Percentiles rank a stretch among this genome's conserved stretches.
Conservation (phyloP, 1,140 invertebrate genomes). For the Lepidotrigona ventralis region DNA sequence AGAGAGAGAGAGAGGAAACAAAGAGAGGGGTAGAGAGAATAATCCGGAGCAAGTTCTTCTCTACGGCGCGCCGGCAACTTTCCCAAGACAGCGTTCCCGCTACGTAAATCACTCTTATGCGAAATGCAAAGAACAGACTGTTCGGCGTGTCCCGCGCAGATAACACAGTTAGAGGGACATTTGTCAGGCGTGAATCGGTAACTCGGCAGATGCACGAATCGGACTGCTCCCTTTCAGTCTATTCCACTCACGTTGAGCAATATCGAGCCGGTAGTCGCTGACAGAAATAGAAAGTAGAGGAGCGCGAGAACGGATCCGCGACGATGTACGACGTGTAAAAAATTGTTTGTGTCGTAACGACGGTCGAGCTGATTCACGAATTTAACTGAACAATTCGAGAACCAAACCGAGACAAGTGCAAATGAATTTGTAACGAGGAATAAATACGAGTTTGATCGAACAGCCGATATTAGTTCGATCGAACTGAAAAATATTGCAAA, state of each 20-base stretch:
- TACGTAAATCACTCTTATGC: slow-evolving; percentile 5
- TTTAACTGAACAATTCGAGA: no score
- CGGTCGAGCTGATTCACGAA: no score
- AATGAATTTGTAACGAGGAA: no score
- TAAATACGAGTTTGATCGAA: no score
- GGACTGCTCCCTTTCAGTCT: slow-evolving; percentile 9
- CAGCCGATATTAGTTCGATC: no score
- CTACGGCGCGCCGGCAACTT: background rate
- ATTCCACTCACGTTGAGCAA: slow-evolving; percentile 28
- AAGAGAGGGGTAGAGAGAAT: background rate
- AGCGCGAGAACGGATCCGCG: background rate
- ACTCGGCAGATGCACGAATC: slow-evolving; percentile 5
- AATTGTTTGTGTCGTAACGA: no score
- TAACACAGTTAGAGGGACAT: background rate
- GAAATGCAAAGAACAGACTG: slow-evolving; percentile 9
- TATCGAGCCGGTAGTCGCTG: slow-evolving; percentile 21
- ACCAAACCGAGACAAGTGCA: no score
- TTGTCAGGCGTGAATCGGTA: slow-evolving; percentile 8
- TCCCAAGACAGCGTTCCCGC: no score
- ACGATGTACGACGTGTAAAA: background rate
- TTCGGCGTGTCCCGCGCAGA: background rate
- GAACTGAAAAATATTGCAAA: no score
- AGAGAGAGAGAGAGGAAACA: no score
- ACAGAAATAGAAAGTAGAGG: slow-evolving; percentile 31
- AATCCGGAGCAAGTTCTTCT: background rate